These are phyloP conservation scores for Hypanus sabinus DNA, from an alignment of 2,113 vertebrate species.

Conservation along the genomic window DNA sequence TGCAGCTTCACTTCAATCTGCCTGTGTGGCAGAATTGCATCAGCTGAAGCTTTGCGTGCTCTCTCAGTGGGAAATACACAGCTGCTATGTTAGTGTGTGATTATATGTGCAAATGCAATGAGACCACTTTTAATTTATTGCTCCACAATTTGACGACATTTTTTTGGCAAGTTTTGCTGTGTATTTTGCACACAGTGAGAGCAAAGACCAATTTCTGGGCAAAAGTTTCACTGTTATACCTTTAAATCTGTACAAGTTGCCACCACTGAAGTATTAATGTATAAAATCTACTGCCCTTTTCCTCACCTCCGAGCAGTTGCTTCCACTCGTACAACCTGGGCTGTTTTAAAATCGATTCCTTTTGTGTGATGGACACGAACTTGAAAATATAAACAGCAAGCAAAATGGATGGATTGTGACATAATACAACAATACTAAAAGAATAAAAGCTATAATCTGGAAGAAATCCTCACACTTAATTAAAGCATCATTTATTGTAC, in stretches of 20 bases:
- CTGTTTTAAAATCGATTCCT: neutral
- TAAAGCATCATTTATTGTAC: neutral
- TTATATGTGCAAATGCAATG: too few relatives aligned
- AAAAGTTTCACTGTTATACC: neutral
- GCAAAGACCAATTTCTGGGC: too few relatives aligned
- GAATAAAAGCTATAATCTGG: neutral
- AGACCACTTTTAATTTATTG: too few relatives aligned
- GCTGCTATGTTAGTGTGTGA: too few relatives aligned
- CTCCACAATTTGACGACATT: too few relatives aligned
- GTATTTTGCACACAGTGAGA: too few relatives aligned
- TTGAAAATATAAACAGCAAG: neutral
- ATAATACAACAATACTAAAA: neutral
- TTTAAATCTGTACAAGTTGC: neutral
- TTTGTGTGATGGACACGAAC: neutral
- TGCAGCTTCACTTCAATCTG: too few relatives aligned
- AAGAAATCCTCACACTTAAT: neutral
- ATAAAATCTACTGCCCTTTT: neutral
- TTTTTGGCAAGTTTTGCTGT: too few relatives aligned
- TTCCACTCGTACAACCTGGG: neutral
- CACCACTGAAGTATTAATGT: neutral
- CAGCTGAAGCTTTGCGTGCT: too few relatives aligned
- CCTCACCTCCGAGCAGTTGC: neutral
- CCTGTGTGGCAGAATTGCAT: too few relatives aligned
- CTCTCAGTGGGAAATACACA: too few relatives aligned
- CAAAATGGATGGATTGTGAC: neutral